Percentiles rank a stretch among this genome's conserved stretches.
phyloP scores from a whole-genome alignment of 1,140 invertebrate genomes.

The Eufriesea mexicana region DNA sequence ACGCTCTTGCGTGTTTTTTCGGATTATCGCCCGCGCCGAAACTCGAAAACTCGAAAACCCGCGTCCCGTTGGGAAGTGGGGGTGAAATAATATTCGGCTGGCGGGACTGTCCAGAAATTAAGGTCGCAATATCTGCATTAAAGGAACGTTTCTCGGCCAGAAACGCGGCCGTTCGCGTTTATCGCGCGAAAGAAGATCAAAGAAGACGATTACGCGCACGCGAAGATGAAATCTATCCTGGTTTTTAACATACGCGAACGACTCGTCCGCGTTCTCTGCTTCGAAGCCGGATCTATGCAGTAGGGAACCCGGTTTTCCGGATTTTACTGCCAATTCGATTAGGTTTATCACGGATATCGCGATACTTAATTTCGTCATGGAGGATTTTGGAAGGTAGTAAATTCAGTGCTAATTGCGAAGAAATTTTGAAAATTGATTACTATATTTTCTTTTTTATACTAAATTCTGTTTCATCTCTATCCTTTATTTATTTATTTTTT shows the following conservation, averaged over 20 bases:
- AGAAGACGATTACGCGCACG: constrained; percentile 9
- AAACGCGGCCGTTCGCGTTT: constrained; percentile 3
- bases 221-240: constrained; percentile 18
- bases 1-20: background rate
- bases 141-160: background rate
- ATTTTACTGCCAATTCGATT: too few relatives aligned
- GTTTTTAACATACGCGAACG: constrained; percentile 11
- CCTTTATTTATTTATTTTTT: too few relatives aligned
- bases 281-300: background rate
- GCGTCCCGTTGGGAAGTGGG: background rate
- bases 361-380: too few relatives aligned
- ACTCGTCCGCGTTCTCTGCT: background rate
- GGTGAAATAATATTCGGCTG: background rate
- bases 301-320: too few relatives aligned
- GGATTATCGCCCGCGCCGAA: background rate
- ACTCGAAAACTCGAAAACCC: background rate
- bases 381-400: too few relatives aligned
- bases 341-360: too few relatives aligned
- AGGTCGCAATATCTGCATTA: constrained; percentile 18
- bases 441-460: too few relatives aligned
- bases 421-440: too few relatives aligned
- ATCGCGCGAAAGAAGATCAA: constrained; percentile 17
- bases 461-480: too few relatives aligned
- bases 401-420: too few relatives aligned
- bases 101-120: background rate